Conservation (phyloP, 1,140 invertebrate genomes). For the Drosophila micromelanica region DNA sequence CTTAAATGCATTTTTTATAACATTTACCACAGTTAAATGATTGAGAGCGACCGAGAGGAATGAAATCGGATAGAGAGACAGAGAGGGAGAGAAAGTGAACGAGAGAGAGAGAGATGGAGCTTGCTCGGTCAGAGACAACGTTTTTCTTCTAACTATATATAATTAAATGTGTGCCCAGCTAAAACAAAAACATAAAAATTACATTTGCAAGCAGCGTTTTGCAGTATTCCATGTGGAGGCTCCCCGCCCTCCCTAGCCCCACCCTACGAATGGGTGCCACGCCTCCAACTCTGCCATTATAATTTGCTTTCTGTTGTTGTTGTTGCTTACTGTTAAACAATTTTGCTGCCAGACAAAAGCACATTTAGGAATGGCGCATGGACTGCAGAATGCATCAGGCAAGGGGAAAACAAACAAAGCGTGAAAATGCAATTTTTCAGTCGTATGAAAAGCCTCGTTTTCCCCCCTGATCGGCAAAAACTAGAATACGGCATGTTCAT, state of each 20-base stretch:
- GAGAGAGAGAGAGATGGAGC: constrained; percentile 2
- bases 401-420: constrained; percentile 29
- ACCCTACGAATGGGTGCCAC: constrained; percentile 26
- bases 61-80: not conserved
- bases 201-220: constrained; percentile 32
- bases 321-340: constrained; percentile 38
- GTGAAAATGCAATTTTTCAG: constrained; percentile 71
- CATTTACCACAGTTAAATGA: constrained; percentile 73
- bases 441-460: constrained; percentile 1
- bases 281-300: constrained; percentile 56
- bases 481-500: constrained; percentile 57
- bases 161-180: constrained; percentile 54
- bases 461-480: not conserved
- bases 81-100: constrained; percentile 16
- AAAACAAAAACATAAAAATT: constrained; percentile 24
- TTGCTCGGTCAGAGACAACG: constrained; percentile 21
- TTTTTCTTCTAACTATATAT: constrained; percentile 39
- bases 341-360: constrained; percentile 54
- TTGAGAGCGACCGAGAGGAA: not conserved
- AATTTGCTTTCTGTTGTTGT: constrained; percentile 30
- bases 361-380: constrained; percentile 38
- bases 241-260: not conserved
- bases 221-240: constrained; percentile 4
- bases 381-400: not conserved
- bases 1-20: constrained; percentile 74